Percentiles rank a stretch among this genome's conserved stretches.
Conservation (phyloP, 2,797 vertebrate species). For the Cercopithecus diana region DNA sequence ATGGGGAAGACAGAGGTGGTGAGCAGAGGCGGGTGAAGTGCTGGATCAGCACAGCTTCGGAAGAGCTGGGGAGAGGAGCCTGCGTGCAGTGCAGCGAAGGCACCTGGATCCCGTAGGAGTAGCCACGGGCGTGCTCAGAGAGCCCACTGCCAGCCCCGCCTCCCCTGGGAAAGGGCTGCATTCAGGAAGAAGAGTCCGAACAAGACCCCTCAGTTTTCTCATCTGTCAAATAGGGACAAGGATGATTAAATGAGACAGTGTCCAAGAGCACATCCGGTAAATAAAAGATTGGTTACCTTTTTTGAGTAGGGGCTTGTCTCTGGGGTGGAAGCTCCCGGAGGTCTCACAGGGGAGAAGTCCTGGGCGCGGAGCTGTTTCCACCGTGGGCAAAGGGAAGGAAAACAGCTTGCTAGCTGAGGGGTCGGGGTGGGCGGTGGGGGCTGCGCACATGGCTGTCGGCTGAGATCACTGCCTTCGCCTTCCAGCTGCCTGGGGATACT, state of each 20-base stretch:
- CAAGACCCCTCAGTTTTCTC: neutral
- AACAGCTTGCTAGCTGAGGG: constrained; percentile 73
- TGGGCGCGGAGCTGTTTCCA: constrained; percentile 74
- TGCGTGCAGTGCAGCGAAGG: fast-evolving
- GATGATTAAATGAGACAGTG: neutral
- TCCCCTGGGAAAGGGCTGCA: neutral
- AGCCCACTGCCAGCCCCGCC: neutral
- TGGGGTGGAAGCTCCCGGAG: neutral
- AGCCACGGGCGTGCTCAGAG: neutral
- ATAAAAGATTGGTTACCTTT: fast-evolving
- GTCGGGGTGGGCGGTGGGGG: constrained; percentile 80
- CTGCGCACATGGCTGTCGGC: constrained; percentile 81
- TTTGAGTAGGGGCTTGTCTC: neutral
- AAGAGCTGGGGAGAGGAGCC: neutral
- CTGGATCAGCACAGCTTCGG: constrained; percentile 34
- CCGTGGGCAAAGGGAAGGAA: constrained; percentile 81
- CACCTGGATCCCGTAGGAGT: neutral
- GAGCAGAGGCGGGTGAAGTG: constrained; percentile 27
- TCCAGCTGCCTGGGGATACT: constrained; percentile 86
- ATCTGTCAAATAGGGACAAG: neutral
- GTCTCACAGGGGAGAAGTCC: constrained; percentile 69
- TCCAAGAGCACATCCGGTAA: neutral
- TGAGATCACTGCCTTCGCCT: constrained; percentile 85
- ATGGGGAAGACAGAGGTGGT: constrained; percentile 48
- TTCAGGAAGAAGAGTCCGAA: neutral